phyloP scores from a whole-genome alignment of 2,797 vertebrate genomes.

The Parauchenoglanis ngamensis region DNA sequence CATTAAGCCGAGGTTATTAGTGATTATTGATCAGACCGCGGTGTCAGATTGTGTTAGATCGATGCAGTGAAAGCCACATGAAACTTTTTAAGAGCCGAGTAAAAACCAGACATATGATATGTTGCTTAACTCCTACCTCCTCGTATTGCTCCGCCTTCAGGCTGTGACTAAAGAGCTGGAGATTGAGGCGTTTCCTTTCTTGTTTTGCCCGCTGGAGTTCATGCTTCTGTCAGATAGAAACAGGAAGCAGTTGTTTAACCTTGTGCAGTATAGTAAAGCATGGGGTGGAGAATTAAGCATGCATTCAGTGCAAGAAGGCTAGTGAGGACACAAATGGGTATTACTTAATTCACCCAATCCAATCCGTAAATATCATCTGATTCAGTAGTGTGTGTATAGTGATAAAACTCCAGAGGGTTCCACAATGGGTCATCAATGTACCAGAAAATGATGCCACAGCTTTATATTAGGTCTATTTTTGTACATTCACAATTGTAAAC shows the following conservation, averaged over 20 bases:
- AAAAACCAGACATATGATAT: conserved; percentile 59
- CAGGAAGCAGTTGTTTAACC: not conserved
- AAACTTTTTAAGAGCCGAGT: conserved; percentile 38
- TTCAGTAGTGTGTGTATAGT: not conserved
- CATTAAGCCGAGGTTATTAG: conserved; percentile 21
- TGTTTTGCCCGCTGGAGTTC: conserved; percentile 78
- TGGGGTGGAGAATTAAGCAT: not conserved
- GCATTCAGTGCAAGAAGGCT: not conserved
- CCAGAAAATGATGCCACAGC: not conserved
- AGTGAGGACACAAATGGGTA: conserved; percentile 20
- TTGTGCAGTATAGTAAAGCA: not conserved
- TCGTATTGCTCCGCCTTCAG: conserved; percentile 73
- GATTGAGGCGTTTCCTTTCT: conserved; percentile 73
- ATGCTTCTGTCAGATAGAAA: conserved; percentile 71
- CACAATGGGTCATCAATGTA: not conserved
- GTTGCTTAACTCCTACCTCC: conserved; percentile 73
- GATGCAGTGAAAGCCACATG: conserved; percentile 41
- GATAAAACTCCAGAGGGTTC: not conserved
- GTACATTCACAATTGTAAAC: not conserved
- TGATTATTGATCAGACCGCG: conserved; percentile 40
- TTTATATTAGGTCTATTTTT: not conserved
- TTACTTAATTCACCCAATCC: not conserved
- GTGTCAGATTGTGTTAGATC: conserved; percentile 24
- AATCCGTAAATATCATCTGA: not conserved
- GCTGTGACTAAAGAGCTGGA: conserved; percentile 72